Evolutionary conservation across 2,113 vertebrate species (phyloP).

Genomic region (Myodes glareolus): DNA sequence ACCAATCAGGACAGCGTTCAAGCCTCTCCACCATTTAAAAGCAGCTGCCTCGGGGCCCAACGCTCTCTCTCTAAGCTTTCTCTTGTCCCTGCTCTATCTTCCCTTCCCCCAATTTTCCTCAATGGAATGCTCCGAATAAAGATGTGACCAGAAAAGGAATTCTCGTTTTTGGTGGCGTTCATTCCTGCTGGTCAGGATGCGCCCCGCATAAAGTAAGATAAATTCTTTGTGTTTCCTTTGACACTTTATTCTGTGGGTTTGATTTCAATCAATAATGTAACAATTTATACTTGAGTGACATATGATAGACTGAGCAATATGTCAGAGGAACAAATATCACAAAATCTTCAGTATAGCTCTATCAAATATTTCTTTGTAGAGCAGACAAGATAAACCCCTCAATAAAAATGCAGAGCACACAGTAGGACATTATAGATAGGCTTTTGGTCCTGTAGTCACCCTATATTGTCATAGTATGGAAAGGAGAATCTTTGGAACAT

Average conservation of each 20-base stretch:
- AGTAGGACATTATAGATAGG: background rate
- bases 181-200: too few species aligned
- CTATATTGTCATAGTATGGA: background rate
- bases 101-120: too few species aligned
- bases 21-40: too few species aligned
- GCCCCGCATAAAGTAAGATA: background rate
- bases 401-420: background rate
- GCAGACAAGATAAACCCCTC: background rate
- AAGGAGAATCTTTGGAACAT: background rate
- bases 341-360: background rate
- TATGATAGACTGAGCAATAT: background rate
- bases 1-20: too few species aligned
- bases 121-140: too few species aligned
- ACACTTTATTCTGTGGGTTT: background rate
- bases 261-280: background rate
- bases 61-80: too few species aligned
- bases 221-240: background rate
- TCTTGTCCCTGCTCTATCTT: too few species aligned
- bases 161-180: too few species aligned
- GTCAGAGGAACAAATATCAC: background rate
- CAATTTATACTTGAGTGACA: constrained; percentile 27
- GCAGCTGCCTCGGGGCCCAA: too few species aligned
- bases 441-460: background rate
- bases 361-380: constrained; percentile 22
- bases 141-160: too few species aligned